Conservation (phyloP, 2,113 vertebrate species). For the Paracanthobrama guichenoti region DNA sequence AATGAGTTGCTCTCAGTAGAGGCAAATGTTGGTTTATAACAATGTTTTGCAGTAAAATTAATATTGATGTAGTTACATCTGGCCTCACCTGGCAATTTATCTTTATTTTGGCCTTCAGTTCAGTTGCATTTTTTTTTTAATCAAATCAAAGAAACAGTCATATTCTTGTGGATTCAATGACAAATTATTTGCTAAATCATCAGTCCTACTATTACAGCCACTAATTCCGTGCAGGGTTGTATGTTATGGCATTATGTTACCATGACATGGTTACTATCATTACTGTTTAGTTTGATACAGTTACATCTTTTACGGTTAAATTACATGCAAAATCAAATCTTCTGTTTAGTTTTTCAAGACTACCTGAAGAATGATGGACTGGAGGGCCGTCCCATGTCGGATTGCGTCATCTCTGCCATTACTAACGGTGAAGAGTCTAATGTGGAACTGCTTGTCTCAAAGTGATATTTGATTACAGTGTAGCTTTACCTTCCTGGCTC, state of each 20-base stretch:
- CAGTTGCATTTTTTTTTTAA: not conserved
- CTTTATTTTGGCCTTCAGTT: not conserved
- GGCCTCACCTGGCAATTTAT: not conserved
- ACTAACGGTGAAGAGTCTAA: constrained; percentile 39
- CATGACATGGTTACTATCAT: not conserved
- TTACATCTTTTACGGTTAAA: not conserved
- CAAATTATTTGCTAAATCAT: not conserved
- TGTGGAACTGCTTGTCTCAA: constrained; percentile 47
- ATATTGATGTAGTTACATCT: not conserved
- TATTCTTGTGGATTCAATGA: not conserved
- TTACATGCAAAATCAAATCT: not conserved
- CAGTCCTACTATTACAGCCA: not conserved
- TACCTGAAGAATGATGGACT: constrained; percentile 30
- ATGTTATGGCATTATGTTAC: not conserved
- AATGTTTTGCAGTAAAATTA: not conserved
- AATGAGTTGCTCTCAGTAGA: not conserved
- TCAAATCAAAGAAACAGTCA: not conserved
- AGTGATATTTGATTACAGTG: constrained; percentile 61
- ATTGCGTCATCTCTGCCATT: constrained; percentile 33
- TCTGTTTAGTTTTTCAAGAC: constrained; percentile 1
- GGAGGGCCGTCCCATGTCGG: constrained; percentile 13
- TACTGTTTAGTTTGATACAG: not conserved
- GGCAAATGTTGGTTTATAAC: not conserved
- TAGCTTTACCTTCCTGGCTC: constrained; percentile 57
- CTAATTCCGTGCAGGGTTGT: not conserved